phyloP scores from a whole-genome alignment of 2,888 invertebrate species.

The Melanostoma mellinum region DNA sequence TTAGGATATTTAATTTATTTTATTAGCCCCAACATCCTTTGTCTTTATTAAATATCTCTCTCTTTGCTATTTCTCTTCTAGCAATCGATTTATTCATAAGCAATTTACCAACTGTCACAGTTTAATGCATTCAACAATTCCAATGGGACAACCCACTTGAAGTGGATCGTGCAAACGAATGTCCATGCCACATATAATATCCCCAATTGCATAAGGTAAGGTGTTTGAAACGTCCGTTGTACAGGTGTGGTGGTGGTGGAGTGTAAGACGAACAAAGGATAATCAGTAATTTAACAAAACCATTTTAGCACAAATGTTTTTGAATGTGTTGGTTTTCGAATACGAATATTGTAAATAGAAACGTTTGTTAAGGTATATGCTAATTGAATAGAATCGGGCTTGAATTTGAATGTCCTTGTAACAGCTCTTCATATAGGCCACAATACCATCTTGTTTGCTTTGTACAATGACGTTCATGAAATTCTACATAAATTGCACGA shows the following conservation, averaged over 20 bases:
- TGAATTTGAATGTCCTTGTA: constrained; percentile 30
- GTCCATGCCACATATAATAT: constrained; percentile 12
- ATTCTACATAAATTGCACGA: constrained; percentile 21
- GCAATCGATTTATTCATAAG: constrained; percentile 54
- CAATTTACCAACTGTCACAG: constrained; percentile 55
- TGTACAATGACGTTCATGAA: constrained; percentile 18
- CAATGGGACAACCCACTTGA: constrained; percentile 20
- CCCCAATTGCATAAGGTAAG: not conserved
- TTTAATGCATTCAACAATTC: constrained; percentile 47
- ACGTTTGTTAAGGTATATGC: constrained; percentile 46
- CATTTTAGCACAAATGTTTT: not conserved
- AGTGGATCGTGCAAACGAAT: constrained; percentile 8
- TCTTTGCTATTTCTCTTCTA: constrained; percentile 11
- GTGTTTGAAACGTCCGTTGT: not conserved
- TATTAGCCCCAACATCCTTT: constrained; percentile 34
- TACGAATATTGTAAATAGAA: constrained; percentile 9
- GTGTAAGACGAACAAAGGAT: constrained; percentile 44
- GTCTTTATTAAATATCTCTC: constrained; percentile 30
- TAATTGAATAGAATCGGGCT: constrained; percentile 53
- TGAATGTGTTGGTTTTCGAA: not conserved
- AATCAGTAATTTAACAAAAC: constrained; percentile 56
- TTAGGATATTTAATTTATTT: constrained; percentile 44
- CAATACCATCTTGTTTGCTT: constrained; percentile 11
- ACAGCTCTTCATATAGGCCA: not conserved
- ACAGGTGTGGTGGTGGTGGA: not conserved